Evolutionary conservation across 53 echinoderm and acorn worm genomes (phyloP).

Genomic region (Henricia sp.): DNA sequence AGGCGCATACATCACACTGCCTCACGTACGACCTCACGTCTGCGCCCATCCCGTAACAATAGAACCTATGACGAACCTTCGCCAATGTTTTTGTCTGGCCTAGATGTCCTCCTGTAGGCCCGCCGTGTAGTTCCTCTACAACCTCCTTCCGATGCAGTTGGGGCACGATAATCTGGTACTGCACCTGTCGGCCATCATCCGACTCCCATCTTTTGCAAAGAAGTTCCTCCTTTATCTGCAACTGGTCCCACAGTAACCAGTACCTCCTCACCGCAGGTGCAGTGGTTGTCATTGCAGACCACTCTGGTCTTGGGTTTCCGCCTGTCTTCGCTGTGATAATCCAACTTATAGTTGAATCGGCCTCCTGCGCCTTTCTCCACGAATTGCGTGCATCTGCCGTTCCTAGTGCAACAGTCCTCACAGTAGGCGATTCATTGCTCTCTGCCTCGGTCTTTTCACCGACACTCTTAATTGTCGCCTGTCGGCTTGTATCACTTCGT

Average conservation of each 20-base stretch:
- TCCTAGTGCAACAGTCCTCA: neutral
- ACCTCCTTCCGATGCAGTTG: neutral
- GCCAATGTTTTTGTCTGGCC: constrained; percentile 52
- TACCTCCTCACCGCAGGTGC: too few species aligned
- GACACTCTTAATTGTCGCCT: neutral
- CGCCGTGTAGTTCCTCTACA: constrained; percentile 43
- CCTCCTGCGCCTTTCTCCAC: constrained; percentile 4
- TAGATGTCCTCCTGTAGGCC: too few species aligned
- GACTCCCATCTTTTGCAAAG: constrained; percentile 24
- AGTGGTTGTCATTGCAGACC: neutral
- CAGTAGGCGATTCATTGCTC: neutral
- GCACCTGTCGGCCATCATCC: too few species aligned
- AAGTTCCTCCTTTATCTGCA: too few species aligned
- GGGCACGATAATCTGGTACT: neutral
- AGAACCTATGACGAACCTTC: constrained; percentile 26
- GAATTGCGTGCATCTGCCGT: neutral
- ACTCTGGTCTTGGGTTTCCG: constrained; percentile 9
- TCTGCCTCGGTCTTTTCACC: neutral
- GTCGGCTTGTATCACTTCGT: too few species aligned
- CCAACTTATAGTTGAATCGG: constrained; percentile 9
- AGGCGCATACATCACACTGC: too few species aligned
- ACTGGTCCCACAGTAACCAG: constrained; percentile 41
- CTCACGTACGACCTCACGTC: constrained; percentile 12
- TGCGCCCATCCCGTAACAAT: constrained; percentile 16
- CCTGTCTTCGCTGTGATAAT: neutral